These are phyloP conservation scores for Phaethornis superciliosus DNA, from an alignment of 2,113 vertebrate genomes.

Conservation along the genomic window DNA sequence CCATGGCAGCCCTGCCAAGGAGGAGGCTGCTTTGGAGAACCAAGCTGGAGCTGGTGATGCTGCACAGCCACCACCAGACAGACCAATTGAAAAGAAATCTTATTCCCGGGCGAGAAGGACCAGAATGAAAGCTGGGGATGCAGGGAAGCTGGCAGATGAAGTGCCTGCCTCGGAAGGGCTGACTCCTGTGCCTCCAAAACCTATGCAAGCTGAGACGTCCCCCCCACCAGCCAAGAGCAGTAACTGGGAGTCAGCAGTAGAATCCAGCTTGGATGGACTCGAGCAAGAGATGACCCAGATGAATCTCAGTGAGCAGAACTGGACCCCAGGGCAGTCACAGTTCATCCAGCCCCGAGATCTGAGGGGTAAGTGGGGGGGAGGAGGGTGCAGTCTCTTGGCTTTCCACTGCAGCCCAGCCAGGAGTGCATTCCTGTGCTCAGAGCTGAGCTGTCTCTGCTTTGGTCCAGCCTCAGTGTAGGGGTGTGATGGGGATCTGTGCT, in stretches of 20 bases:
- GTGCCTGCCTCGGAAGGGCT: slow-evolving; percentile 62
- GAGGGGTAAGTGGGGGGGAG: slow-evolving; percentile 77
- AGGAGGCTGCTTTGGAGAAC: slow-evolving; percentile 69
- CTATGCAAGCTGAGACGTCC: slow-evolving; percentile 56
- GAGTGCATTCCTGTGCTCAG: fast-evolving
- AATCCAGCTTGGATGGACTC: slow-evolving; percentile 78
- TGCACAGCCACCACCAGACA: slow-evolving; percentile 75
- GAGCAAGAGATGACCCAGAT: slow-evolving; percentile 89
- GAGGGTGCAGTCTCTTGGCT: neutral
- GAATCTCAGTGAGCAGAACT: slow-evolving; percentile 86
- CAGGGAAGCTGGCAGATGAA: slow-evolving; percentile 88
- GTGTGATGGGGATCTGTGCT: fast-evolving
- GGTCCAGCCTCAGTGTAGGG: fast-evolving
- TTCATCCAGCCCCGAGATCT: slow-evolving; percentile 88
- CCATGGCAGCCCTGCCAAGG: slow-evolving; percentile 67
- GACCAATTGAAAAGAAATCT: slow-evolving; percentile 92
- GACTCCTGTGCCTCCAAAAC: slow-evolving; percentile 52
- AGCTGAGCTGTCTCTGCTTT: neutral
- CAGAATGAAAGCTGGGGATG: slow-evolving; percentile 88
- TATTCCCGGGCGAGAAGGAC: slow-evolving; percentile 92
- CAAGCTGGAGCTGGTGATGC: slow-evolving; percentile 42
- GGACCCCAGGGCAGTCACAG: slow-evolving; percentile 85
- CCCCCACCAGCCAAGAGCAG: slow-evolving; percentile 67
- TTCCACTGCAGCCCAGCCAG: neutral
- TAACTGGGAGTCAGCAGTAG: slow-evolving; percentile 71